Evolutionary conservation across 37 sponge, comb jelly and placozoan species (phyloP).

Genomic region (Tethya wilhelma): DNA sequence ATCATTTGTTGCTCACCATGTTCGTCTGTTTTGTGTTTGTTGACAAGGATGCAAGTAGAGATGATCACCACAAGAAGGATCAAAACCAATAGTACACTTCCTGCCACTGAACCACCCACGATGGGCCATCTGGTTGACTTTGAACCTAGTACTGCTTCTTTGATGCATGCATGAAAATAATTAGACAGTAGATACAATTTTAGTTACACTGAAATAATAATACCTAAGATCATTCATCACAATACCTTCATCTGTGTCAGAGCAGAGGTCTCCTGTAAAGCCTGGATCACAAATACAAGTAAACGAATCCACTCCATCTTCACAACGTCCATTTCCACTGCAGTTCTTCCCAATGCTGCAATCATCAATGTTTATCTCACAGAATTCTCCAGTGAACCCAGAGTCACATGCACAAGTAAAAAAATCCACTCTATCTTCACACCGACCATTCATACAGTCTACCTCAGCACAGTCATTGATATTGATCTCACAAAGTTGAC

Average conservation of each 20-base stretch:
- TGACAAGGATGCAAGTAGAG: too few relatives aligned
- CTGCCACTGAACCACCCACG: neutral
- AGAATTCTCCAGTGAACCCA: conserved; percentile 42
- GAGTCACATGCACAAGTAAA: conserved; percentile 45
- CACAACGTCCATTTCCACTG: neutral
- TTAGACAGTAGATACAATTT: too few relatives aligned
- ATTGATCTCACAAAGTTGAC: conserved; percentile 36
- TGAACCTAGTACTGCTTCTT: too few relatives aligned
- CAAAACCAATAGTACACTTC: neutral
- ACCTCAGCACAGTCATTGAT: conserved; percentile 46
- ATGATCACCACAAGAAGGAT: neutral
- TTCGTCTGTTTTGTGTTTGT: too few relatives aligned
- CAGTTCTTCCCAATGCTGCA: neutral
- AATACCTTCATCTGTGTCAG: neutral
- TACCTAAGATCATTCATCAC: too few relatives aligned
- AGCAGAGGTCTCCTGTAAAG: neutral
- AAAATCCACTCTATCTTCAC: conserved; percentile 17
- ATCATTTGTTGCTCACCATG: too few relatives aligned
- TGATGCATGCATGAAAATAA: too few relatives aligned
- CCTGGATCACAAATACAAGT: neutral
- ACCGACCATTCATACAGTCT: conserved; percentile 52
- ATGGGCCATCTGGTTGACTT: too few relatives aligned
- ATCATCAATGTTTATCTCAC: conserved; percentile 23
- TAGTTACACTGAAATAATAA: too few relatives aligned
- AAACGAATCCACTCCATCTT: neutral